Evolutionary conservation across 2,888 invertebrate species (phyloP).

Genomic region (Trichopoda pennipes): DNA sequence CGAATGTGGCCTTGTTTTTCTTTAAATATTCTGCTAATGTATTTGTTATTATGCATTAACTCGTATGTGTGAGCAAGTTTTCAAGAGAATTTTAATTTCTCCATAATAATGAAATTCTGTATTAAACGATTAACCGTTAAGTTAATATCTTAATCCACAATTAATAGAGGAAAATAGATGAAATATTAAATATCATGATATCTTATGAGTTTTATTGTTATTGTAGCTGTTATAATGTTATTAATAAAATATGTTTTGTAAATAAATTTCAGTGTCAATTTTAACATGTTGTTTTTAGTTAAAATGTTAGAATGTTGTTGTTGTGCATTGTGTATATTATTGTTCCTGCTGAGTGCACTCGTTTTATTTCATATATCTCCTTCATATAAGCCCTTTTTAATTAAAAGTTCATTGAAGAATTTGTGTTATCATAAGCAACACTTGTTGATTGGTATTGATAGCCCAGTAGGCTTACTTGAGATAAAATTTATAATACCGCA

Average conservation of each 20-base stretch:
- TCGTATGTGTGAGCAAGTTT: not conserved
- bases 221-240: no score
- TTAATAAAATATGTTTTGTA: no score
- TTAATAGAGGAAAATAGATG: no score
- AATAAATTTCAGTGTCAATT: no score
- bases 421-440: conserved; percentile 3
- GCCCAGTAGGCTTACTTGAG: conserved; percentile 12
- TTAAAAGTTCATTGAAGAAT: conserved; percentile 17
- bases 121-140: no score
- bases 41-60: not conserved
- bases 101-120: no score
- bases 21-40: no score
- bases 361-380: not conserved
- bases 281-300: conserved; percentile 32
- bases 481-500: no score
- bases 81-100: not conserved
- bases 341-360: conserved; percentile 22
- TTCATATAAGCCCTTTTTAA: conserved; percentile 18
- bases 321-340: conserved; percentile 46
- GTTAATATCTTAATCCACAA: no score
- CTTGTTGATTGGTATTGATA: conserved; percentile 33
- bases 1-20: no score
- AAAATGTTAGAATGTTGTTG: conserved; percentile 21
- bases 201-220: no score
- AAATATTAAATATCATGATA: no score